Base-by-base conservation (phyloP, 1,140 invertebrate species). In the Panagrolaimus sp. region DNA sequence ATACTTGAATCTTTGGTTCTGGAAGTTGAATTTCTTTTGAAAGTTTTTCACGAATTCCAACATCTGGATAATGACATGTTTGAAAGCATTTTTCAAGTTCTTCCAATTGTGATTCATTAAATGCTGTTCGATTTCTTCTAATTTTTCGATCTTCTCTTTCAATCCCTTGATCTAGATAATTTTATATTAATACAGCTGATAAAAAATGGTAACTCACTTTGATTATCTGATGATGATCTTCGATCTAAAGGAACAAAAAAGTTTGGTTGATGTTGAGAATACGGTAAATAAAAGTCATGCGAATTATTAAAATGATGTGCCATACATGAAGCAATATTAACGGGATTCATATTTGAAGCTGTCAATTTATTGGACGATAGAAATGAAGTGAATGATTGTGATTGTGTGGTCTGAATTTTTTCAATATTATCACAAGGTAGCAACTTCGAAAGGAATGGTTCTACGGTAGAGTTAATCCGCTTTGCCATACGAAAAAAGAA, bases 21-120 rank as follows among this genome's bases (percentile, higher is more conserved):
- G 75, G 74, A 23, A 75, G 45, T 1, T 51, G 31, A 16, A 72
- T 72, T 14, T 64, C n/a, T 44, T 74, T 65, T 1, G 75, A 66
- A 9, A 75, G 25, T 9, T 63, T 27, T 38, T 75, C 74, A 9
- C 74, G 57, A 8, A 63, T 51, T 23, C 23, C 31, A 16, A 74
- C 57, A 51, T 78, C 72, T 14, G 74, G 74, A 65, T 75, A 75
- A 20, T 77, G 65, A 61, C 71, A 74, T 9, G 23, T 63, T 63
- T 65, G 45, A 51, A 75, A 75, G 38, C 70, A 78, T 48, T 78
- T 68, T 63, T 75, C 74, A 14, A 75, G 63, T 67, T 74, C 57
- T 42, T 75, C 68, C 11, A 75, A 48, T 64, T 75, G 74, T 31
- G 38, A 47, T 25, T 75, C 74, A 48, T 64, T 78, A 47, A 75